Evolutionary conservation across 2,113 vertebrate species (phyloP), one percentile per base, ranked within the genome.

Genomic region (Sander lucioperca): DNA sequence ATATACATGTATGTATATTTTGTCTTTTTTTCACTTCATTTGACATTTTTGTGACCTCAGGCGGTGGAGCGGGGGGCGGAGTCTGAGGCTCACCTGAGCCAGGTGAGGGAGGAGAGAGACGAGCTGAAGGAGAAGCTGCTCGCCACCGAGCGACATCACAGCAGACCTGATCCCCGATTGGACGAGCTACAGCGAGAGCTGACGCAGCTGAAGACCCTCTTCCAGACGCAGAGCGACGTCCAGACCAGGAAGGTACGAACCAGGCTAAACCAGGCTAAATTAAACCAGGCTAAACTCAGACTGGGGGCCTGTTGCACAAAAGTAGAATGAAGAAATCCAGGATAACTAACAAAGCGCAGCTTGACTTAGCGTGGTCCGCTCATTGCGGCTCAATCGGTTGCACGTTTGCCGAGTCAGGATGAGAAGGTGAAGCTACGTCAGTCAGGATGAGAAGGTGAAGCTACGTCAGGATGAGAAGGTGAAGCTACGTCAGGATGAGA

Each of bases 171-270:
- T 58, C 97, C 98, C 0, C 93, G 89, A 3, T 54, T 97, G 15
- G 93, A 94, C 23, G 89, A 96, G 21, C 94, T 99, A 74, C 96
- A 96, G 92, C 92, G 88, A 66, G 96, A 99, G 86, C 88, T 97
- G 14, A 84, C 50, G 0, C 83, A 85, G 58, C 91, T 97, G 4
- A 97, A 97, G 75, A 91, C 79, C 33, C 95, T 96, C 77, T 96
- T 97, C 78, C 96, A 98, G 83, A 91, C 91, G 15, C 97, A 98
- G 91, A 88, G 97, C 74, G 91, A 97, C 82, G 93, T 93, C 2
- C 97, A 99, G 91, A 97, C 95, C 83, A 94, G 82, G 63, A 97
- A 97, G 97, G 97, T 98, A 93, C 10, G 10, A 11, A 43, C 39
- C 39, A 43, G 39, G 2, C 39, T 43, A 50, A 53, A 53, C 30